phyloP scores from a whole-genome alignment of 2,888 invertebrate genomes.

The Brassicogethes aeneus region DNA sequence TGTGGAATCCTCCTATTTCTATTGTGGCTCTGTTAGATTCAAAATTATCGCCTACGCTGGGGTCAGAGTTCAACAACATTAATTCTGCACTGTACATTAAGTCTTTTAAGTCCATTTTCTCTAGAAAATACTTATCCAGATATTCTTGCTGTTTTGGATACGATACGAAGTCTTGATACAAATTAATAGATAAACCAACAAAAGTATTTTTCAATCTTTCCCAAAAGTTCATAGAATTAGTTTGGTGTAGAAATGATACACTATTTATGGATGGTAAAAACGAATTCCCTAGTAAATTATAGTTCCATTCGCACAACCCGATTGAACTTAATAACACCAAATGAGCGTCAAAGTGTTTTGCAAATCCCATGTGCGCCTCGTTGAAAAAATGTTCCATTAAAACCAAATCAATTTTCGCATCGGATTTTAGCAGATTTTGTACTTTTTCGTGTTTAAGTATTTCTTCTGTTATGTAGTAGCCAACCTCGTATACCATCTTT shows the following conservation, averaged over 20 bases:
- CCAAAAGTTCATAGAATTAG: constrained; percentile 43
- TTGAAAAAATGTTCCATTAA: constrained; percentile 41
- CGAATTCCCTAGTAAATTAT: constrained; percentile 41
- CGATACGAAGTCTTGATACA: constrained; percentile 18
- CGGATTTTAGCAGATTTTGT: constrained; percentile 30
- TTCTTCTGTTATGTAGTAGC: constrained; percentile 22
- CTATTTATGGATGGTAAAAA: constrained; percentile 43
- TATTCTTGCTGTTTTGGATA: constrained; percentile 24
- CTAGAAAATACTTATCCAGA: constrained; percentile 28
- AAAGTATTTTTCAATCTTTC: constrained; percentile 45
- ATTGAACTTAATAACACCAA: constrained; percentile 35
- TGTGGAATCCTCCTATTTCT: constrained; percentile 49
- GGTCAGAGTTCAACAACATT: constrained; percentile 38
- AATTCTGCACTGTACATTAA: constrained; percentile 25
- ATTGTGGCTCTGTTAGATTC: constrained; percentile 46
- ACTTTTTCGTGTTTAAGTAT: constrained; percentile 32
- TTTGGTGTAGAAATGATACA: constrained; percentile 36
- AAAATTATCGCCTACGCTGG: constrained; percentile 40
- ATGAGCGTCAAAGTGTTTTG: constrained; percentile 30
- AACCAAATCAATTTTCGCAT: constrained; percentile 33
- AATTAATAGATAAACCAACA: constrained; percentile 26
- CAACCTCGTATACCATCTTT: not conserved
- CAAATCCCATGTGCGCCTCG: constrained; percentile 39
- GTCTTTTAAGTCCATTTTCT: constrained; percentile 23
- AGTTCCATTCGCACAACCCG: constrained; percentile 39